These are phyloP conservation scores for Diadophis punctatus DNA, from an alignment of 2,113 vertebrate species.

Conservation along the genomic window DNA sequence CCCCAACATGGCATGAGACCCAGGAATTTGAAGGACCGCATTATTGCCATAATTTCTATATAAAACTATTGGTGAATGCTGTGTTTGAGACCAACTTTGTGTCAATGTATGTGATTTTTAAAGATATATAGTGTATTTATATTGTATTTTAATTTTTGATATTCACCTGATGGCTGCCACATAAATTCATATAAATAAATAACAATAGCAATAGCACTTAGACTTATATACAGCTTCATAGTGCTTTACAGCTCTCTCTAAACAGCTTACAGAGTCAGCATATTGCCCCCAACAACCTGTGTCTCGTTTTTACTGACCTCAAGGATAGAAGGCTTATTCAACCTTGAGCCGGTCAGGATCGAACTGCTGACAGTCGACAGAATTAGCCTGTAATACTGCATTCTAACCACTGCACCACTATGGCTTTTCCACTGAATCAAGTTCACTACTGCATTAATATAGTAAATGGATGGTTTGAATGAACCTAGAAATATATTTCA, in stretches of 20 bases:
- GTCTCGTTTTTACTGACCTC: not conserved
- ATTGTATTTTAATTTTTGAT: not conserved
- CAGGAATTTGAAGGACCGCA: not conserved
- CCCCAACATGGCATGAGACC: not conserved
- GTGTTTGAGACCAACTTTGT: not conserved
- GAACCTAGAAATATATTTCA: slow-evolving; percentile 29
- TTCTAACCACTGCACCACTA: not conserved
- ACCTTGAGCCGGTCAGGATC: not conserved
- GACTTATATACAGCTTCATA: not conserved
- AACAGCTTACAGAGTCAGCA: too few species aligned
- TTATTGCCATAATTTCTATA: not conserved
- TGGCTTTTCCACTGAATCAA: not conserved
- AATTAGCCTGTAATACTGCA: not conserved
- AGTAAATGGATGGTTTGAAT: not conserved
- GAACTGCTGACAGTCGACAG: not conserved
- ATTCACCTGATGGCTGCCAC: not conserved
- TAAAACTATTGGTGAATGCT: not conserved
- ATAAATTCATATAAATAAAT: not conserved
- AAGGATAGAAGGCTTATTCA: not conserved
- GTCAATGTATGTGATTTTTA: not conserved
- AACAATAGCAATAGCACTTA: not conserved
- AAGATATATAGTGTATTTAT: not conserved
- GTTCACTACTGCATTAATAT: not conserved
- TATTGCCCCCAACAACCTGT: too few species aligned
- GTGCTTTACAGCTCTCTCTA: not conserved